Evolutionary conservation across 1,140 invertebrate genomes (phyloP), one percentile per base, ranked within the genome.

Genomic region (Apis laboriosa): DNA sequence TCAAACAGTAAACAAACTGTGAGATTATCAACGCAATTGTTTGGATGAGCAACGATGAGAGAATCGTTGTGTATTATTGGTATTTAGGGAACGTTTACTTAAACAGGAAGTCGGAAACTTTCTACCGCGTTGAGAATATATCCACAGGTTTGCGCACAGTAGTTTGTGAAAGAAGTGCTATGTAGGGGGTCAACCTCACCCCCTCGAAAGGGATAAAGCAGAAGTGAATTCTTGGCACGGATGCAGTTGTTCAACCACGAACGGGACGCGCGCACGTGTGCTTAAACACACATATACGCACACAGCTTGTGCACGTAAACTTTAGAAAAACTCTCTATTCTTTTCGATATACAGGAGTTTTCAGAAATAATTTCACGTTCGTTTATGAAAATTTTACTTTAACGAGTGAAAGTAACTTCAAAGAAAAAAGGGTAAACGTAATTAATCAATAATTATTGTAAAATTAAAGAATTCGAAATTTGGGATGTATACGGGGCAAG

Each of bases 171-270:
- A 71, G 74, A 68, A 63, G 55, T 58, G 80, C 58, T 58, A 64
- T 8, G 51, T 34, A 19, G 60, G 56, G 68, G 72, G 78, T 74
- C 51, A 53, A 56, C 51, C 56, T 77, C 66, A 71, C 74, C 73
- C 75, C 56, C 56, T 28, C 17, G 24, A 13, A 58, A 43, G 86
- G 74, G 73, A 55, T 70, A 75, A 75, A 70, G 84, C 55, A 85
- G 84, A 84, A 70, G 77, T 68, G 71, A 84, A 90, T 91, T 92
- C 90, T 92, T 92, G 91, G 90, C 91, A 92, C 88, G 85, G 86
- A 78, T 85, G 85, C 84, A 75, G 78, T 81, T 76, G 89, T 88
- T 67, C 89, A 88, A 55, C 66, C n/a, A 85, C 80, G 83, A 85
- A 66, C 86, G 83, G 84, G 84, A 80, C 73, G 73, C 64, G 72